A percentile compares a stretch with the other conserved stretches of the same genome.
Conservation (phyloP, 2,113 vertebrate genomes). For the Myotis davidii region DNA sequence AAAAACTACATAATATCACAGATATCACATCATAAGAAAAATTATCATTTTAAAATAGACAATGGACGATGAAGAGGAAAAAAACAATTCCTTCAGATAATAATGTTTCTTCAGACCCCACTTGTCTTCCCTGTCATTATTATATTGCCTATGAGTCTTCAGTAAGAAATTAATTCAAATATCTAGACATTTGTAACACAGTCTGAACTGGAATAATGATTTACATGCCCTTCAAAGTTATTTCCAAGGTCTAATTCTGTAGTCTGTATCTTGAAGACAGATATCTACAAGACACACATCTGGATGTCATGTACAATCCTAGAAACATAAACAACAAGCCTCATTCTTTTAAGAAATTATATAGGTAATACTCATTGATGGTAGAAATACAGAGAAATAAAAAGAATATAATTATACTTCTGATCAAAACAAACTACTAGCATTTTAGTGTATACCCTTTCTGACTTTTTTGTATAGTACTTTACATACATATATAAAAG, state of each 20-base stretch:
- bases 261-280: background rate
- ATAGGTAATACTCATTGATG: background rate
- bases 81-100: background rate
- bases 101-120: background rate
- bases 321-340: background rate
- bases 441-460: background rate
- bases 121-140: background rate
- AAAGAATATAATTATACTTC: background rate
- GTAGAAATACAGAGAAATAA: background rate
- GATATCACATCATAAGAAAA: background rate
- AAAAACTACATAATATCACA: background rate
- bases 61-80: background rate
- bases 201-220: background rate
- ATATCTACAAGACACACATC: background rate
- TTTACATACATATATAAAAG: background rate
- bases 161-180: background rate
- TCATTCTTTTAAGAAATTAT: conserved; percentile 10
- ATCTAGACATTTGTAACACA: background rate
- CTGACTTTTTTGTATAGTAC: background rate
- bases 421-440: background rate
- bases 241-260: background rate
- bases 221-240: background rate
- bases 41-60: background rate
- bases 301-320: background rate
- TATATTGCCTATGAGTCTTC: background rate